A percentile compares a stretch with the other conserved stretches of the same genome.
Evolutionary conservation across 2,888 invertebrate genomes (phyloP).

Genomic region (Argyra leucocephala): DNA sequence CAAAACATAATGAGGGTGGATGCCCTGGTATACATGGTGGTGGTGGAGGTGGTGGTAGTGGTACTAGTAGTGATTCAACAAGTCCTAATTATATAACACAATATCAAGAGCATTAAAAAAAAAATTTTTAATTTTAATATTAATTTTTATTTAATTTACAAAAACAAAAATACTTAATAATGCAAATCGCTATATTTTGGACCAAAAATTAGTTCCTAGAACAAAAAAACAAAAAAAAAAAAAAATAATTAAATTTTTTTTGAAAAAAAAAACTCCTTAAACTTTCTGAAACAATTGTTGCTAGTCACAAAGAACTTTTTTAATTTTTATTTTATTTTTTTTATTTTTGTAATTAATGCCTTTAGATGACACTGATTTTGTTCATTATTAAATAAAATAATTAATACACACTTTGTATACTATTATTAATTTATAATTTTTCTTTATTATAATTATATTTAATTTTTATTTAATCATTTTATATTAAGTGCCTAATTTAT

Average conservation of each 20-base stretch:
- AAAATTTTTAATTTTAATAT: background rate
- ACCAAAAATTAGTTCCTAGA: conserved; percentile 45
- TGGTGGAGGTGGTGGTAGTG: conserved; percentile 78
- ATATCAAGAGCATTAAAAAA: conserved; percentile 15
- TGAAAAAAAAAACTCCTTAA: background rate
- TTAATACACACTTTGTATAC: background rate
- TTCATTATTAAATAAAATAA: too few species aligned
- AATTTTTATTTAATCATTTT: background rate
- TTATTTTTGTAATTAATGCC: background rate
- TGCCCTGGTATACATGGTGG: conserved; percentile 52
- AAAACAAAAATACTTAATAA: background rate
- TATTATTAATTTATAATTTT: background rate
- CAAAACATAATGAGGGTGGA: conserved; percentile 87
- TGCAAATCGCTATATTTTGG: conserved; percentile 18
- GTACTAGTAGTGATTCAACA: conserved; percentile 28
- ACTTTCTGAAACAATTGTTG: conserved; percentile 4
- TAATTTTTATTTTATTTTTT: background rate
- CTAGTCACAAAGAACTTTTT: conserved; percentile 1
- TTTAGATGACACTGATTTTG: too few species aligned
- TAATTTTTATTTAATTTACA: background rate
- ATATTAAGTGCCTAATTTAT: conserved; percentile 4
- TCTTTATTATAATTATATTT: background rate
- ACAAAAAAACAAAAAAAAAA: conserved; percentile 20
- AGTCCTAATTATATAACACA: conserved; percentile 13
- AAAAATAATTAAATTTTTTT: background rate